These are phyloP conservation scores for Catharus fuscescens DNA, from an alignment of 2,113 vertebrate genomes.

Conservation along the genomic window DNA sequence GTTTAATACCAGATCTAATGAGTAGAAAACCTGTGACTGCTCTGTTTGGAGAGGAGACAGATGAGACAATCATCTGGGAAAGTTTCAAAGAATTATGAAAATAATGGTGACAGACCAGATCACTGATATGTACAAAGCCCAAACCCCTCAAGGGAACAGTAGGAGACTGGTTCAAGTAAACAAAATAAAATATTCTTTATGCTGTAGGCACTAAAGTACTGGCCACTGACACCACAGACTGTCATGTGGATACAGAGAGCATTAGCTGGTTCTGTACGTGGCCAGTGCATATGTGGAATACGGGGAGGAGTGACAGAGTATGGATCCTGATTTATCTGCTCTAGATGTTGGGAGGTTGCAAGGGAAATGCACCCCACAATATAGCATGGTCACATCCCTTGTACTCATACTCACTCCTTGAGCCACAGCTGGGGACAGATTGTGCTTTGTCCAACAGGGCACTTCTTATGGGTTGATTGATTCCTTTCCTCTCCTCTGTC, in stretches of 20 bases:
- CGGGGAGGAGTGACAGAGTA: accelerated
- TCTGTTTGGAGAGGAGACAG: not conserved
- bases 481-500: not conserved
- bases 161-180: not conserved
- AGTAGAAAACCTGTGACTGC: not conserved
- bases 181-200: not conserved
- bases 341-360: not conserved
- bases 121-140: not conserved
- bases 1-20: not conserved
- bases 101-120: not conserved
- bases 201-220: not conserved
- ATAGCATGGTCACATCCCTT: not conserved
- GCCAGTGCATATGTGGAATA: not conserved
- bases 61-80: not conserved
- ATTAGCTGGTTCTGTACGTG: not conserved
- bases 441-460: not conserved
- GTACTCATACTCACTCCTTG: not conserved
- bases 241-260: not conserved
- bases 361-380: not conserved
- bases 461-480: not conserved
- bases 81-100: not conserved
- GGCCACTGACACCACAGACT: not conserved
- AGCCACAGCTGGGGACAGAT: not conserved
- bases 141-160: not conserved
- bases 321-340: not conserved